Percentiles rank a stretch among this genome's conserved stretches.
Evolutionary conservation across 2,888 invertebrate genomes (phyloP).

Genomic region (Perdita meconis): DNA sequence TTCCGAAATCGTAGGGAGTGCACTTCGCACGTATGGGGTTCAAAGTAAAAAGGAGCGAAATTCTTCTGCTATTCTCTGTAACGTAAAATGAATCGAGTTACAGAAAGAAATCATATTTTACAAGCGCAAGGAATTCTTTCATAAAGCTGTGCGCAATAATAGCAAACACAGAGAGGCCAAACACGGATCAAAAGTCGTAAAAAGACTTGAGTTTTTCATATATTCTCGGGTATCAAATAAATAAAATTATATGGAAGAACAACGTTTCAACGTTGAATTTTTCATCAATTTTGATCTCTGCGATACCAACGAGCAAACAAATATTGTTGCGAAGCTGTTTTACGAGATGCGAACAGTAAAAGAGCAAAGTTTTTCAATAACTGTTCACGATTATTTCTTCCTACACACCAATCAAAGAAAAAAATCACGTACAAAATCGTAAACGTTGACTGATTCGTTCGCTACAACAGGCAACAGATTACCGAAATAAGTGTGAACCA

Average conservation of each 20-base stretch:
- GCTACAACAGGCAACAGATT: constrained; percentile 3
- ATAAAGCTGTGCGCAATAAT: neutral
- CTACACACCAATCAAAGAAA: neutral
- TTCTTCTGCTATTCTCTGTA: too few species aligned
- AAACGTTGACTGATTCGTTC: neutral
- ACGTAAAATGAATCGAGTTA: neutral
- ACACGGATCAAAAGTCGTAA: too few species aligned
- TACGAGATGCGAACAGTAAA: neutral
- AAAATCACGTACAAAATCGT: constrained; percentile 9
- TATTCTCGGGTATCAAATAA: neutral
- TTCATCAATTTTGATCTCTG: neutral
- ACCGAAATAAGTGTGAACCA: neutral
- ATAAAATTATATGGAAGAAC: too few species aligned
- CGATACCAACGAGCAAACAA: neutral
- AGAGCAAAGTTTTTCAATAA: neutral
- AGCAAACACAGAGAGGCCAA: too few species aligned
- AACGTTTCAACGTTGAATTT: neutral
- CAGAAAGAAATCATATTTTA: too few species aligned
- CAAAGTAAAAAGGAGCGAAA: too few species aligned
- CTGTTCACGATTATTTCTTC: neutral
- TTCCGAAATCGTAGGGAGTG: too few species aligned
- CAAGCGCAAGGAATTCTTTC: neutral
- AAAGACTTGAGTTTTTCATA: too few species aligned
- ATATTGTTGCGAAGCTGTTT: neutral
- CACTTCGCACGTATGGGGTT: too few species aligned